Conservation (phyloP, 2,888 invertebrate species). For the Ichneumoninae sp. region DNA sequence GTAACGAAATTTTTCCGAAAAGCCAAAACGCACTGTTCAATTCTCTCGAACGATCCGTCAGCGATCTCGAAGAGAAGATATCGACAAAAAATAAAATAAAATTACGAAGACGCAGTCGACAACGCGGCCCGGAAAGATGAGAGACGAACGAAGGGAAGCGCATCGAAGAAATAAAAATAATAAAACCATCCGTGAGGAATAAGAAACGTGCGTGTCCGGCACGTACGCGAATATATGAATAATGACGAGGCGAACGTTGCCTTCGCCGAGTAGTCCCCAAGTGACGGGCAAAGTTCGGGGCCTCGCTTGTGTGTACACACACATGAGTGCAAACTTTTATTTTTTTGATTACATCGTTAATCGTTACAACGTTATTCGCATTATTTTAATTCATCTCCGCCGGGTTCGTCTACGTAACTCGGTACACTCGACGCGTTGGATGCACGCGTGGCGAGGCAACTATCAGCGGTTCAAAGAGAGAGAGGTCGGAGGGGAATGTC, state of each 20-base stretch:
- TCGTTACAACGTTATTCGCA: constrained; percentile 47
- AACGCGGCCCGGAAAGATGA: constrained; percentile 30
- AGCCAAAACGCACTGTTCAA: neutral
- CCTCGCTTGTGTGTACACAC: neutral
- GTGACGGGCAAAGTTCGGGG: constrained; percentile 39
- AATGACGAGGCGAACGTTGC: constrained; percentile 40
- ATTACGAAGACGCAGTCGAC: constrained; percentile 3
- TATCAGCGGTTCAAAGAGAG: constrained; percentile 6
- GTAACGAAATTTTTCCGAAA: neutral
- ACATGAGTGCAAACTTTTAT: neutral
- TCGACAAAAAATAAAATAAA: constrained; percentile 15
- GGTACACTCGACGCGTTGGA: constrained; percentile 35
- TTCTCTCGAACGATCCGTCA: constrained; percentile 17
- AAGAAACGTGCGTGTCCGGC: constrained; percentile 46
- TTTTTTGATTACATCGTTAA: constrained; percentile 23
- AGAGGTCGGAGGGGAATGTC: constrained; percentile 39
- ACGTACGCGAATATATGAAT: constrained; percentile 61
- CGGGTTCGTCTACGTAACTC: constrained; percentile 13
- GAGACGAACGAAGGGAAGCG: constrained; percentile 15
- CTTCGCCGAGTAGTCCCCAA: constrained; percentile 23
- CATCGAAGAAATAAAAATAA: constrained; percentile 42
- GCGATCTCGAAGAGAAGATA: constrained; percentile 12
- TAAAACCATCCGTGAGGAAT: constrained; percentile 7
- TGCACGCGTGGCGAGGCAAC: constrained; percentile 43
- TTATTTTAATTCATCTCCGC: constrained; percentile 41